These are phyloP conservation scores for Rallus crepitans DNA, from an alignment of 2,797 vertebrate species.

Conservation along the genomic window DNA sequence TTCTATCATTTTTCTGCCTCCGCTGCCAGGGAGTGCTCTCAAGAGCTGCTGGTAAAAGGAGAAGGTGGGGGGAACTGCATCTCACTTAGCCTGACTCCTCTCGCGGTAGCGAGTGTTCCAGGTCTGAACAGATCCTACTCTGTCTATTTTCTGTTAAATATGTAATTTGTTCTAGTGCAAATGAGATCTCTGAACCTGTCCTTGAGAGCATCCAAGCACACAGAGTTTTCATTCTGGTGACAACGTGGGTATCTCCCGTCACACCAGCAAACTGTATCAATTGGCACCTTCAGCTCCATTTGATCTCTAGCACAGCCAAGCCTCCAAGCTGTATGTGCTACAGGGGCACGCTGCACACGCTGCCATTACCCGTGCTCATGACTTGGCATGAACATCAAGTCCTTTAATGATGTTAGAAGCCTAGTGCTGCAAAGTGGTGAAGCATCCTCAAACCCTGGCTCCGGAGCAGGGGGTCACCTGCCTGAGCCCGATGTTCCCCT, in stretches of 20 bases:
- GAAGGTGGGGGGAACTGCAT: neutral
- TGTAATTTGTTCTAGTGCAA: neutral
- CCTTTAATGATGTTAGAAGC: neutral
- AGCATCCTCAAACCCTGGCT: neutral
- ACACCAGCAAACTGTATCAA: neutral
- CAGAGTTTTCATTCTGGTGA: neutral
- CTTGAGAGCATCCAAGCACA: neutral
- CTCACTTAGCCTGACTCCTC: neutral
- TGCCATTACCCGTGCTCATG: neutral
- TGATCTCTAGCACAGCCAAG: neutral
- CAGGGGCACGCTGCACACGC: neutral
- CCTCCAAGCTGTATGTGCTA: neutral
- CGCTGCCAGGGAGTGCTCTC: neutral
- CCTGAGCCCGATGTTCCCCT: neutral
- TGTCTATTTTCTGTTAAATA: neutral
- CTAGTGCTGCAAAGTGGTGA: neutral
- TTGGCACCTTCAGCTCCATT: neutral
- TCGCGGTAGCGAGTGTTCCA: neutral
- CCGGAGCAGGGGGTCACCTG: neutral
- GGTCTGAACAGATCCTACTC: neutral
- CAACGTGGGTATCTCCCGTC: fast-evolving
- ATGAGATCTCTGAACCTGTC: neutral
- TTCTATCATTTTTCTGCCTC: neutral
- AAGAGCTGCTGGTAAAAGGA: neutral
- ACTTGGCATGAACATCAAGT: neutral